Conservation (phyloP, 1,140 invertebrate genomes). For the Diplogasteroides magnus region DNA sequence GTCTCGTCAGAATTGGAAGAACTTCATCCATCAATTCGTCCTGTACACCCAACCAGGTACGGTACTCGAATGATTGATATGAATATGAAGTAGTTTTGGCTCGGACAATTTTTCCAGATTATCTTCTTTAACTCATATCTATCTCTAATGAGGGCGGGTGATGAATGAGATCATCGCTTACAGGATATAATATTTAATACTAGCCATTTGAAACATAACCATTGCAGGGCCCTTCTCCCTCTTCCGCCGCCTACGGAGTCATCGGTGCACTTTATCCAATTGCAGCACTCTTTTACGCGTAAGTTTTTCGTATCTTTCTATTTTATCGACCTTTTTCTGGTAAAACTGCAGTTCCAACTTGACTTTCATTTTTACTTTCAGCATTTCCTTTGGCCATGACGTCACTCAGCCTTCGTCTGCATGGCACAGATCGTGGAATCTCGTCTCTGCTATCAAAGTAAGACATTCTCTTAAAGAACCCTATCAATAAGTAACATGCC, state of each 20-base stretch:
- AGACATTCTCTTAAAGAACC: no score
- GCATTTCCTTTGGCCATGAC: slow-evolving; percentile 20
- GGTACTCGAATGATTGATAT: no score
- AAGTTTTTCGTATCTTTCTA: background rate
- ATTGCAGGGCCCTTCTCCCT: slow-evolving; percentile 14
- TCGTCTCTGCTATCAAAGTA: slow-evolving; percentile 15
- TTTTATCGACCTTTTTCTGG: background rate
- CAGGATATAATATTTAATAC: no score
- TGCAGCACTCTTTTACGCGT: slow-evolving; percentile 24
- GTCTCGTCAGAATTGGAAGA: slow-evolving; percentile 12
- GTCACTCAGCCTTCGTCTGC: slow-evolving; percentile 12
- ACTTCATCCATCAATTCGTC: no score
- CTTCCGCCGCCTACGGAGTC: slow-evolving; percentile 11
- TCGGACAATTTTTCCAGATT: no score
- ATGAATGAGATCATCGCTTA: no score
- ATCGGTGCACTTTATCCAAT: slow-evolving; percentile 24
- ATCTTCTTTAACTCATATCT: no score
- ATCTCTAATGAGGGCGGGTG: no score
- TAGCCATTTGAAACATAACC: no score
- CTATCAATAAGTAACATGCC: no score
- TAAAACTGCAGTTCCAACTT: slow-evolving; percentile 5
- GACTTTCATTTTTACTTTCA: slow-evolving; percentile 4
- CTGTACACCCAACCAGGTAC: no score
- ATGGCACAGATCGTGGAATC: slow-evolving; percentile 15
- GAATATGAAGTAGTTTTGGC: no score